A percentile compares a stretch with the other conserved stretches of the same genome.
These are phyloP conservation scores for Microcebus murinus DNA, from an alignment of 2,113 vertebrate species.

Conservation along the genomic window DNA sequence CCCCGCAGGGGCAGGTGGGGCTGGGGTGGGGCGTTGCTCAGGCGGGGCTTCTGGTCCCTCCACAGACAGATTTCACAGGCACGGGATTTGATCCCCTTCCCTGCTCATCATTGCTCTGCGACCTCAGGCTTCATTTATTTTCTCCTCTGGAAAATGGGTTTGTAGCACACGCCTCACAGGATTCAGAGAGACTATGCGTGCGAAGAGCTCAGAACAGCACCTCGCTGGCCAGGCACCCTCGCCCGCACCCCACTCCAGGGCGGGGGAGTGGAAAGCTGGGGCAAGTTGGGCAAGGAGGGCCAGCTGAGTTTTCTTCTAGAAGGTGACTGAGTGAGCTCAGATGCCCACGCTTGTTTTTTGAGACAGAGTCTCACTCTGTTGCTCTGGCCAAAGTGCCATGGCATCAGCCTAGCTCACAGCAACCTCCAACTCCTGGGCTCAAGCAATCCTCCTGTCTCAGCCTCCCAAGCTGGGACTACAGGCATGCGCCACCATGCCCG, in stretches of 20 bases:
- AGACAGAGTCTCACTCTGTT: too few species aligned
- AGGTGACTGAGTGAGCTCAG: neutral
- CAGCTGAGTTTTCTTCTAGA: neutral
- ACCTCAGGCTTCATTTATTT: neutral
- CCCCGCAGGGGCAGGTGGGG: too few species aligned
- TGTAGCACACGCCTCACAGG: neutral
- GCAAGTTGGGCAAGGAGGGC: neutral
- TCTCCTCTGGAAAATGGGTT: neutral
- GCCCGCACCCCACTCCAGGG: neutral
- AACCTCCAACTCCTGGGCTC: too few species aligned
- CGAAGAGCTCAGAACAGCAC: neutral
- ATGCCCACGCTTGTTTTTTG: neutral
- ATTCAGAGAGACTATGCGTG: neutral
- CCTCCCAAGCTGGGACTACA: too few species aligned
- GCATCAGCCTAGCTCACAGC: too few species aligned
- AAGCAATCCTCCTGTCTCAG: too few species aligned
- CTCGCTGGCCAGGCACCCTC: neutral
- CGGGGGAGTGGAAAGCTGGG: neutral
- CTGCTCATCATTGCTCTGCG: neutral
- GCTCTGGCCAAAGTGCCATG: too few species aligned
- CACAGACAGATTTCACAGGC: neutral
- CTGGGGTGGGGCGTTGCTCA: rapidly evolving
- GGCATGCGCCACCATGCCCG: too few species aligned
- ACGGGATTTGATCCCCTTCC: neutral
- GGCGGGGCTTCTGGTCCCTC: neutral